Conservation (phyloP, 2,113 vertebrate genomes). For the Sphaerodactylus townsendi region DNA sequence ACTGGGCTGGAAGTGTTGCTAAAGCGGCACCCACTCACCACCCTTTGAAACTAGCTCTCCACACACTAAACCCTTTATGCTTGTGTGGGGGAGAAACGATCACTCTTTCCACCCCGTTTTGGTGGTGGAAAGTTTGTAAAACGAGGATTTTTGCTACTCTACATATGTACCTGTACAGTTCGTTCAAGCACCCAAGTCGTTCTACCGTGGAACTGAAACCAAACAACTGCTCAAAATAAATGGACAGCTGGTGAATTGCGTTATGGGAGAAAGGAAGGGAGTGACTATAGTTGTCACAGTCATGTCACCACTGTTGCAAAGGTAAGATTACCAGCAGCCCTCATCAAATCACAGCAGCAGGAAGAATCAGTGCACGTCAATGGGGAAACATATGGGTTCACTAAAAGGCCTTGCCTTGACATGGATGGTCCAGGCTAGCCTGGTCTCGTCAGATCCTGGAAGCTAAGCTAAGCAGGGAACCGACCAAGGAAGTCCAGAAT, state of each 20-base stretch:
- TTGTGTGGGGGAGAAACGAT: not conserved
- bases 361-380: not conserved
- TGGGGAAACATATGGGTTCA: not conserved
- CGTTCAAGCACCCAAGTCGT: not conserved
- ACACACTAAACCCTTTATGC: not conserved
- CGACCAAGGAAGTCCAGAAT: too few species aligned
- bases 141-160: too few species aligned
- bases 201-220: not conserved
- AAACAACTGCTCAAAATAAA: not conserved
- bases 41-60: not conserved
- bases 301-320: not conserved
- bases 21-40: not conserved
- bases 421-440: too few species aligned
- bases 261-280: not conserved
- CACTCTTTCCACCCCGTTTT: not conserved
- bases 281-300: too few species aligned
- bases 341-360: not conserved
- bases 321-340: not conserved
- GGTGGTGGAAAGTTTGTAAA: not conserved
- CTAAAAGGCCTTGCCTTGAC: not conserved
- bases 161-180: too few species aligned
- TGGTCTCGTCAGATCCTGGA: too few species aligned
- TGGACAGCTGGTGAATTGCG: not conserved
- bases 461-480: too few species aligned
- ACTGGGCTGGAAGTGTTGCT: not conserved